Percentiles rank a stretch among this genome's conserved stretches.
phyloP scores from a whole-genome alignment of 2,888 invertebrate genomes.

The Thera obeliscata region DNA sequence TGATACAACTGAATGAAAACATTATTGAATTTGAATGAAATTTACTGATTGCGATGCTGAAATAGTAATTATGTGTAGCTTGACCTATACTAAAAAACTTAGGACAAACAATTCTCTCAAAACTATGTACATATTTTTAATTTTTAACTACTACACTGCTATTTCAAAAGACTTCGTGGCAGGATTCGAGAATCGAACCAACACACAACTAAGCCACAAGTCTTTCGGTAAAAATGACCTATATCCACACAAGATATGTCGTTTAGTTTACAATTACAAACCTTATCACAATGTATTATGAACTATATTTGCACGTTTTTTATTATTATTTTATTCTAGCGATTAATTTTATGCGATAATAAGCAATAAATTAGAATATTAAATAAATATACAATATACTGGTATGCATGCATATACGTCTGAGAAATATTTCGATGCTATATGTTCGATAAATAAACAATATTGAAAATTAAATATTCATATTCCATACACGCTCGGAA shows the following conservation, averaged over 20 bases:
- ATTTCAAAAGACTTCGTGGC: neutral
- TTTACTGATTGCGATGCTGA: no score
- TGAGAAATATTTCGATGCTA: conserved; percentile 2
- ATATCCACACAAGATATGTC: conserved; percentile 53
- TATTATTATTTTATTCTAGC: conserved; percentile 23
- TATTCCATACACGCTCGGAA: neutral
- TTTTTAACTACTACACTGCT: neutral
- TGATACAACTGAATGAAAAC: no score
- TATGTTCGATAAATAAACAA: neutral
- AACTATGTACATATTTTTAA: neutral
- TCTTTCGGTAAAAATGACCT: conserved; percentile 15
- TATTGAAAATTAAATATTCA: neutral
- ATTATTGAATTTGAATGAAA: no score
- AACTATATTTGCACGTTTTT: conserved; percentile 44
- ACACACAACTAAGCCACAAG: conserved; percentile 38
- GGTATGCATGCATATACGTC: neutral
- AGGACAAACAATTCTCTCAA: neutral
- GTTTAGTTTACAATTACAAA: conserved; percentile 45
- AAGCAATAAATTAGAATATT: conserved; percentile 15
- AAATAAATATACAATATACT: conserved; percentile 19
- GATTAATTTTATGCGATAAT: conserved; percentile 16
- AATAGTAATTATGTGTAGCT: neutral
- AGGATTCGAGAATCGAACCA: conserved; percentile 20
- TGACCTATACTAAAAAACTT: neutral
- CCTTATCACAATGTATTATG: conserved; percentile 62